A percentile compares a stretch with the other conserved stretches of the same genome.
Evolutionary conservation across 2,888 invertebrate species (phyloP).

Genomic region (Cryptocephalus moraei): DNA sequence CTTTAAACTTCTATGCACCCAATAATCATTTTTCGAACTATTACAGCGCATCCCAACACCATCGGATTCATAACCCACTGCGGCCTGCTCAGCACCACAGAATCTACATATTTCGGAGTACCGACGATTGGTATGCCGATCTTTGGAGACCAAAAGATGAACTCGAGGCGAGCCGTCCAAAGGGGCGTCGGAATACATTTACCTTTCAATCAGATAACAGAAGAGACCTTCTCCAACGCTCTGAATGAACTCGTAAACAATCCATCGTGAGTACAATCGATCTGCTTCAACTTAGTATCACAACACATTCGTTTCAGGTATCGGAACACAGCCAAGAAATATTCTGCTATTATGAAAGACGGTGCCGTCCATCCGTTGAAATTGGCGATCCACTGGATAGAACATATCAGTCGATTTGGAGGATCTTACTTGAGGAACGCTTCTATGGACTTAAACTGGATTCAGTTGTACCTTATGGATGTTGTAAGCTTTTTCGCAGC

Average conservation of each 20-base stretch:
- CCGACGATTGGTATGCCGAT: constrained; percentile 5
- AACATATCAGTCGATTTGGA: constrained; percentile 9
- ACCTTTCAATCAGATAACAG: neutral
- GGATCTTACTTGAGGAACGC: constrained; percentile 10
- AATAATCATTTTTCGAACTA: neutral
- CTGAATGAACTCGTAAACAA: constrained; percentile 6
- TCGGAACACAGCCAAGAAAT: constrained; percentile 6
- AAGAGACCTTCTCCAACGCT: constrained; percentile 1
- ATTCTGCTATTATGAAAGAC: constrained; percentile 10
- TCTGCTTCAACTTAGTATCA: neutral
- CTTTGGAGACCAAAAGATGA: constrained; percentile 6
- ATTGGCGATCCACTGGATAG: constrained; percentile 15
- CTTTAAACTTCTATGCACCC: neutral
- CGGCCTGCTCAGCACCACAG: constrained; percentile 4
- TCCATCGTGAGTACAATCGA: constrained; percentile 2
- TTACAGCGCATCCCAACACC: constrained; percentile 7
- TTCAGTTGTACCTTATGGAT: constrained; percentile 12
- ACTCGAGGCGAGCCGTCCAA: neutral
- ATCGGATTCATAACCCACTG: constrained; percentile 7
- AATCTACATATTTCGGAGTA: constrained; percentile 4
- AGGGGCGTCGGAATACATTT: constrained; percentile 4
- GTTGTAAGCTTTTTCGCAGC: neutral
- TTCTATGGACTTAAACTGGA: constrained; percentile 12
- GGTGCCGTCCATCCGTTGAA: constrained; percentile 10
- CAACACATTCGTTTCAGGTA: constrained; percentile 6